These are phyloP conservation scores for Perizoma flavofasciatum DNA, from an alignment of 2,888 invertebrate species.

Conservation along the genomic window DNA sequence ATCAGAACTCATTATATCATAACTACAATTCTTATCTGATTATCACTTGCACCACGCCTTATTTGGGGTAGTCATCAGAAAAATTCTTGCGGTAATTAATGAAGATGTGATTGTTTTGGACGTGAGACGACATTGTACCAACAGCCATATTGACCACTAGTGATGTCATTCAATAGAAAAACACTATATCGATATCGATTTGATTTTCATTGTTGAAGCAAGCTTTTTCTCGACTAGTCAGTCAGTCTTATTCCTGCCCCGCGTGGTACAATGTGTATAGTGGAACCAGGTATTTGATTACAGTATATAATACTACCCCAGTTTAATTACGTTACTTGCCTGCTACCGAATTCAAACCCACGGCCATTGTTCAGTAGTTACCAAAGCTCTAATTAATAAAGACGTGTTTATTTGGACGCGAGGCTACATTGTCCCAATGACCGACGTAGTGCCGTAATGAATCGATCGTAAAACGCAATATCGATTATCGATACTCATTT, in stretches of 20 bases:
- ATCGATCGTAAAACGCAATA: conserved; percentile 67
- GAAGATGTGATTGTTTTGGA: conserved; percentile 77
- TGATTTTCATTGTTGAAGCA: not conserved
- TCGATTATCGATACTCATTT: conserved; percentile 74
- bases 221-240: no score
- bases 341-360: not conserved
- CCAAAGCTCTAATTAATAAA: conserved; percentile 74
- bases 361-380: not conserved
- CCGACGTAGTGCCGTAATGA: conserved; percentile 63
- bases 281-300: no score
- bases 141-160: conserved; percentile 15
- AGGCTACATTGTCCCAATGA: conserved; percentile 55
- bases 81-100: conserved; percentile 77
- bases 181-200: conserved; percentile 14
- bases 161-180: conserved; percentile 3
- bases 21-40: conserved; percentile 42
- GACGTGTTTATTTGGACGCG: conserved; percentile 69
- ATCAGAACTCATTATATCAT: conserved; percentile 35
- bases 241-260: no score
- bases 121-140: conserved; percentile 55
- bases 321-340: not conserved
- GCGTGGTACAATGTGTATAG: not conserved
- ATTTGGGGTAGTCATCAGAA: conserved; percentile 53
- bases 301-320: no score
- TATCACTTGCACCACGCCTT: conserved; percentile 46